A percentile compares a stretch with the other conserved stretches of the same genome.
phyloP scores from a whole-genome alignment of 2,797 vertebrate genomes.

The Sebastes nivosus region DNA sequence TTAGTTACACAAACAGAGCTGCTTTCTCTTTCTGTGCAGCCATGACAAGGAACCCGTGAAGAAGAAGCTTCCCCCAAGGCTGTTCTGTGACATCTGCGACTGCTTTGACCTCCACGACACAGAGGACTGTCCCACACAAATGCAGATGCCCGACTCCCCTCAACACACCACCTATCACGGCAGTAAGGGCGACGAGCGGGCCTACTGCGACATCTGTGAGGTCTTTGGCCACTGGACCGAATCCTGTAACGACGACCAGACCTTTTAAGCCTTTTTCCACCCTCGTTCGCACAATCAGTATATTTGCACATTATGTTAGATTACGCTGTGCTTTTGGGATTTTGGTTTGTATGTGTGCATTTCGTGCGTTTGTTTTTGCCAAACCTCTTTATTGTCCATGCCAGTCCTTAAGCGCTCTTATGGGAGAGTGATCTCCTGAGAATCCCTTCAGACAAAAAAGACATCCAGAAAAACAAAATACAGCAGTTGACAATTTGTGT shows the following conservation, averaged over 20 bases:
- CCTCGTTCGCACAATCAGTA: slow-evolving; percentile 60
- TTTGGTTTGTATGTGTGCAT: slow-evolving; percentile 54
- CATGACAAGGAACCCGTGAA: slow-evolving; percentile 80
- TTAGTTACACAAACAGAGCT: not conserved
- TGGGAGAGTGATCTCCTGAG: slow-evolving; percentile 31
- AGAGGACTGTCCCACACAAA: slow-evolving; percentile 96
- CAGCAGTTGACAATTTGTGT: slow-evolving; percentile 25
- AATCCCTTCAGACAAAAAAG: slow-evolving; percentile 26
- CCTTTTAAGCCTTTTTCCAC: slow-evolving; percentile 84
- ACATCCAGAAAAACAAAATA: slow-evolving; percentile 9
- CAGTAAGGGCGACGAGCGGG: slow-evolving; percentile 88
- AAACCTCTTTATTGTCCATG: slow-evolving; percentile 52
- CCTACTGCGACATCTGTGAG: slow-evolving; percentile 97
- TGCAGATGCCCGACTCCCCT: slow-evolving; percentile 90
- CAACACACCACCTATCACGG: slow-evolving; percentile 93
- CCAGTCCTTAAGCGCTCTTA: slow-evolving; percentile 67
- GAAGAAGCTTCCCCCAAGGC: slow-evolving; percentile 90
- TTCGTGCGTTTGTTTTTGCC: slow-evolving; percentile 59
- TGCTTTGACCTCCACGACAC: slow-evolving; percentile 98
- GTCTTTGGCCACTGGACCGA: slow-evolving; percentile 95
- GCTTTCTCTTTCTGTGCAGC: slow-evolving; percentile 31
- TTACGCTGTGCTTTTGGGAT: slow-evolving; percentile 56
- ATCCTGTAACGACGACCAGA: slow-evolving; percentile 95
- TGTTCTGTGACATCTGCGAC: slow-evolving; percentile 98
- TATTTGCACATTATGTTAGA: slow-evolving; percentile 72